Evolutionary conservation across 2,888 invertebrate genomes (phyloP).

Genomic region (Scaptomyza flava): DNA sequence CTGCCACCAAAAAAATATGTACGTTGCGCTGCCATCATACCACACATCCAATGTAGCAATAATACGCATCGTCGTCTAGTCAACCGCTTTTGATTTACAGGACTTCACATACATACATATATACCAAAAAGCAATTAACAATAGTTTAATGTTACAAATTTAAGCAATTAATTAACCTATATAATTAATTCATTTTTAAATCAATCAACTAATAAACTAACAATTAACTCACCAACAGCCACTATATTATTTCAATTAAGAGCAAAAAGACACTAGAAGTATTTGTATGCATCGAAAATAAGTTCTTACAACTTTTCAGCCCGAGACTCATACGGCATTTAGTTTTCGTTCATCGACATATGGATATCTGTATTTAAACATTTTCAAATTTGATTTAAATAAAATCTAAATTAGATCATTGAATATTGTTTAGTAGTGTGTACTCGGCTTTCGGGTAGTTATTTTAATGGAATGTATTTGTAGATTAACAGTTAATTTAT

Average conservation of each 20-base stretch:
- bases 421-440: background rate
- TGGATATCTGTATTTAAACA: too few relatives aligned
- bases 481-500: conserved; percentile 47
- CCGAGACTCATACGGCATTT: background rate
- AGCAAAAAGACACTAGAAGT: conserved; percentile 2
- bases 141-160: conserved; percentile 69
- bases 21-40: conserved; percentile 67
- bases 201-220: conserved; percentile 69
- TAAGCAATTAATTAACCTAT: conserved; percentile 71
- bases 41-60: conserved; percentile 36
- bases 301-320: background rate
- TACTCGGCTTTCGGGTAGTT: too few relatives aligned
- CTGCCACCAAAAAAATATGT: conserved; percentile 64
- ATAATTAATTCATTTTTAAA: conserved; percentile 66
- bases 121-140: conserved; percentile 70
- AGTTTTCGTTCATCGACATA: background rate
- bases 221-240: conserved; percentile 26
- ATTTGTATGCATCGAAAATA: background rate
- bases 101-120: conserved; percentile 38
- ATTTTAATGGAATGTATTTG: conserved; percentile 1
- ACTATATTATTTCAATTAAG: background rate
- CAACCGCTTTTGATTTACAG: conserved; percentile 64
- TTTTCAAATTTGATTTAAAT: background rate
- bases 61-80: conserved; percentile 62
- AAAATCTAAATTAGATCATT: background rate